These are phyloP conservation scores for Meghimatium bilineatum DNA, from an alignment of 2,888 invertebrate species.

Conservation along the genomic window DNA sequence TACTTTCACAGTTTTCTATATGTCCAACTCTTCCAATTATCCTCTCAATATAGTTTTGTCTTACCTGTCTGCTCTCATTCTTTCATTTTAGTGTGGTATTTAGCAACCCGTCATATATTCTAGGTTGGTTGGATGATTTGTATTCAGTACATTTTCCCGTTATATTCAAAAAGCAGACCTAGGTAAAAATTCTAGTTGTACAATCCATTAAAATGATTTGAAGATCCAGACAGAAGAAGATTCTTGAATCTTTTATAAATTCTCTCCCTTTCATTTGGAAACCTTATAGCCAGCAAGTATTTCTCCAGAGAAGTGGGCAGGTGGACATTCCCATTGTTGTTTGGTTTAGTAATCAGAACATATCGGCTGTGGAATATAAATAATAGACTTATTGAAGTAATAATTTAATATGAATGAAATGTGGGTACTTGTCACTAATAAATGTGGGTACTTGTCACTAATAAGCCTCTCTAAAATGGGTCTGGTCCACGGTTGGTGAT, in stretches of 20 bases:
- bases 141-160: neutral
- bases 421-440: too few species aligned
- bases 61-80: too few species aligned
- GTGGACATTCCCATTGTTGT: conserved; percentile 55
- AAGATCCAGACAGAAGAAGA: neutral
- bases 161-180: neutral
- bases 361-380: conserved; percentile 60
- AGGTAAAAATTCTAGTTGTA: neutral
- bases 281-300: conserved; percentile 66
- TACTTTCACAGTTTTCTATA: too few species aligned
- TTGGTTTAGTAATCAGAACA: conserved; percentile 66
- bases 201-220: neutral
- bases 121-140: too few species aligned
- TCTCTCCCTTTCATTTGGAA: conserved; percentile 64
- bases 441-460: too few species aligned
- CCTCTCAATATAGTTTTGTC: too few species aligned
- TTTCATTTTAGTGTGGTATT: neutral
- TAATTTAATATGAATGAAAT: too few species aligned
- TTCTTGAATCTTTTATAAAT: conserved; percentile 51
- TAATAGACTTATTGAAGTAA: neutral
- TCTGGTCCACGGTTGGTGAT: too few species aligned
- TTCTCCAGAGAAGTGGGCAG: conserved; percentile 69
- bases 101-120: neutral
- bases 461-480: too few species aligned
- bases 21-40: too few species aligned